These are phyloP conservation scores for Conger conger DNA, from an alignment of 2,113 vertebrate species.

Conservation along the genomic window DNA sequence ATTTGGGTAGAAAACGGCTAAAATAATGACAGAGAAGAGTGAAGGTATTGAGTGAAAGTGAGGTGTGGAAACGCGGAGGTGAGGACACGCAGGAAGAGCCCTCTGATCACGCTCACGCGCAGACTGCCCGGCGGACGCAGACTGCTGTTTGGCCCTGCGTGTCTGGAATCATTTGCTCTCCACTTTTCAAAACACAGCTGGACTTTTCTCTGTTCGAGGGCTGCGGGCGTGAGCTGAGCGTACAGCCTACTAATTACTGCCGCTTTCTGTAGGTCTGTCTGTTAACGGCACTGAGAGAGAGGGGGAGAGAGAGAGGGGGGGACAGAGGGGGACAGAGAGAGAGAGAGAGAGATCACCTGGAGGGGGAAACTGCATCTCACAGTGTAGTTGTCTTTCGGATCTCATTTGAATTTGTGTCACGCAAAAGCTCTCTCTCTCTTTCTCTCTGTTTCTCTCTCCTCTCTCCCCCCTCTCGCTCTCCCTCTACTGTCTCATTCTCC, in stretches of 20 bases:
- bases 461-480: neutral
- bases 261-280: neutral
- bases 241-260: neutral
- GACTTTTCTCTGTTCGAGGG: neutral
- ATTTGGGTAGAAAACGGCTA: too few species aligned
- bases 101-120: too few species aligned
- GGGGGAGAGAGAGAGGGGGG: neutral
- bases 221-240: neutral
- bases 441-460: neutral
- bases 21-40: too few species aligned
- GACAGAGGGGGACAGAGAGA: too few species aligned
- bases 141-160: neutral
- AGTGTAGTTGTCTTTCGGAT: neutral
- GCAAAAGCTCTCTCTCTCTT: neutral
- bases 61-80: neutral
- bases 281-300: neutral
- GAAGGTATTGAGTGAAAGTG: neutral
- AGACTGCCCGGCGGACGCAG: neutral
- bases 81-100: neutral
- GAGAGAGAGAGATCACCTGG: neutral
- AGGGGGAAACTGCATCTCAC: neutral
- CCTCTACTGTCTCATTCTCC: neutral
- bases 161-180: neutral
- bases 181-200: neutral
- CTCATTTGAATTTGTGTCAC: neutral